Evolutionary conservation across 2,113 vertebrate species (phyloP), one percentile per base, ranked within the genome.

Genomic region (Psilopogon haemacephalus): DNA sequence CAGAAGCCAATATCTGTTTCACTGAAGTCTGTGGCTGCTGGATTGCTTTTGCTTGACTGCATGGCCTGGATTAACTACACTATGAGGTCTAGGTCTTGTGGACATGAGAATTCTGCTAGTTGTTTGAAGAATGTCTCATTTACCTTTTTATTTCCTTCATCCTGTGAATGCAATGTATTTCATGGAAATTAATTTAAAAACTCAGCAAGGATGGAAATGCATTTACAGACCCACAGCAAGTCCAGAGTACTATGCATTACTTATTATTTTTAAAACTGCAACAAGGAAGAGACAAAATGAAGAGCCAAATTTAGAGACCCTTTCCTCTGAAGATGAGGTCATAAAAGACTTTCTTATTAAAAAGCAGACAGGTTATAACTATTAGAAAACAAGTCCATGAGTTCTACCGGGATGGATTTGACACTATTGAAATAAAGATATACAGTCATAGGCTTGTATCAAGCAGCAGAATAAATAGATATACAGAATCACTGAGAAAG

Each of bases 321-420:
- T 77, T 90, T 84, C 26, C 73, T 56, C 52, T 64, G 42, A 94
- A 93, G 65, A 92, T 48, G 6, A 6, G 13, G 52, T 78, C 86
- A 71, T 88, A 95, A 92, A 95, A 95, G 84, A 84, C 33, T 86
- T 92, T 88, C 88, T 88, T 86, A 93, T 90, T 95, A 91, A 94
- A 94, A 94, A 37, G 0, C 13, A 60, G 86, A 74, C 73, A 93
- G 77, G 46, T 81, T 93, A 42, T 90, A 90, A 77, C 65, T 77
- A 86, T 81, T 81, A 84, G 90, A 90, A 94, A 84, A 40, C 26
- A 88, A 84, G 13, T 38, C 56, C 8, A 0, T 64, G 65, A 74
- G 56, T 23, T 84, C 80, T 84, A 17, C 44, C 48, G 73, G 46
- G 20, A 67, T 81, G 40, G 38, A 88, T 88, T 88, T 68, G 40